A percentile compares a stretch with the other conserved stretches of the same genome.
Conservation (phyloP, 2,113 vertebrate species). For the Seriola rivoliana region DNA sequence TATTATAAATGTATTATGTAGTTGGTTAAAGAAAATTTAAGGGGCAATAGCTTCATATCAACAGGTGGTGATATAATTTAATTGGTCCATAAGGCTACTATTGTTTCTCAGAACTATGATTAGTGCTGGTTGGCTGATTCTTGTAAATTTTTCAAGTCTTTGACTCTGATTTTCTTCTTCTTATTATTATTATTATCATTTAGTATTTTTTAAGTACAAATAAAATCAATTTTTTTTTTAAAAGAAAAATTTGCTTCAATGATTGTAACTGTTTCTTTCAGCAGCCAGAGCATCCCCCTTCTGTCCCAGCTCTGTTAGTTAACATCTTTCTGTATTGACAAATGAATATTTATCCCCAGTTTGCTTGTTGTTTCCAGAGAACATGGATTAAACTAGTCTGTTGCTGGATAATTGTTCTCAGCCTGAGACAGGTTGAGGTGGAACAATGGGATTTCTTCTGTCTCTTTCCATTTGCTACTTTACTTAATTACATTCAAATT, state of each 20-base stretch:
- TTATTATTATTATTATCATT: neutral
- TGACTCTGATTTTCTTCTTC: neutral
- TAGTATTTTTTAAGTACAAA: neutral
- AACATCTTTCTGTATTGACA: slow-evolving; percentile 50
- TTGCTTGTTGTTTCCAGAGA: slow-evolving; percentile 51
- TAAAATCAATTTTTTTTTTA: neutral
- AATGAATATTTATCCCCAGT: slow-evolving; percentile 58
- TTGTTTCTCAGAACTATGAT: neutral
- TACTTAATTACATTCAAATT: slow-evolving; percentile 70
- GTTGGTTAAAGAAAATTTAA: neutral
- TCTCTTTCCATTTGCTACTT: slow-evolving; percentile 62
- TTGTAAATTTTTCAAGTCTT: neutral
- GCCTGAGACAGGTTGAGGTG: slow-evolving; percentile 50
- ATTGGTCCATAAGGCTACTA: neutral
- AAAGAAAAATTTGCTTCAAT: neutral
- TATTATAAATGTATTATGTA: neutral
- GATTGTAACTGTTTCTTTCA: neutral
- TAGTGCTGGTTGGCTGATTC: neutral
- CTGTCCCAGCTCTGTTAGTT: neutral
- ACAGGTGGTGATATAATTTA: neutral
- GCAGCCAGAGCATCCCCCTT: neutral
- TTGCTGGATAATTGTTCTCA: slow-evolving; percentile 57
- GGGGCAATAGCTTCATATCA: neutral
- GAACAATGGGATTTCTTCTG: slow-evolving; percentile 62
- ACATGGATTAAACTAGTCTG: slow-evolving; percentile 60